Evolutionary conservation across 2,888 invertebrate genomes (phyloP).

Genomic region (Pegoplata infirma): DNA sequence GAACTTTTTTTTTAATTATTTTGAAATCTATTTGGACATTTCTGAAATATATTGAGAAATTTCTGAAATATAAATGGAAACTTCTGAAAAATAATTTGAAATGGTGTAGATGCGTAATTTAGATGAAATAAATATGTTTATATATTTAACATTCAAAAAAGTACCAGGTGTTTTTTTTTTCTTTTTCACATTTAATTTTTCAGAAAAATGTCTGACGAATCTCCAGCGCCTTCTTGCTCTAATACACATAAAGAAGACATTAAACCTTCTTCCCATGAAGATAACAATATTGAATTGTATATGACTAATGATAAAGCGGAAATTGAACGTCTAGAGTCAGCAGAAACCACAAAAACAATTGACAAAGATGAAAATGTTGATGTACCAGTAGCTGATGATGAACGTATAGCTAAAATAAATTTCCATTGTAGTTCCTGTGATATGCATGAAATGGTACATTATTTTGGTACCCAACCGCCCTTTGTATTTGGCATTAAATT

Average conservation of each 20-base stretch:
- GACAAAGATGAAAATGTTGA: conserved; percentile 28
- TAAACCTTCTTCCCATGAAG: background rate
- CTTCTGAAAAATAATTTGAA: too few relatives aligned
- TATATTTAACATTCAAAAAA: background rate
- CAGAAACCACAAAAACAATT: conserved; percentile 4
- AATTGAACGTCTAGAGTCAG: conserved; percentile 68
- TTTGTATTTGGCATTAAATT: conserved; percentile 84
- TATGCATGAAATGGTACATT: conserved; percentile 85
- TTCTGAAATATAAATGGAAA: too few relatives aligned
- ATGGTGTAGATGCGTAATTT: too few relatives aligned
- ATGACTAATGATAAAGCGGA: conserved; percentile 69
- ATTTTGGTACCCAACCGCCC: conserved; percentile 86
- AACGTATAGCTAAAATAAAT: conserved; percentile 72
- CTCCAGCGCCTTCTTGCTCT: conserved; percentile 1
- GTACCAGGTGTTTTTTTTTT: conserved; percentile 27
- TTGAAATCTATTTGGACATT: too few relatives aligned
- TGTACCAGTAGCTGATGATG: conserved; percentile 67
- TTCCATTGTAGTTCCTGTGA: conserved; percentile 83
- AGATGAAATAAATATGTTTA: background rate
- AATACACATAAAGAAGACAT: background rate
- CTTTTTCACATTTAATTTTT: background rate
- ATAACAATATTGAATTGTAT: conserved; percentile 62
- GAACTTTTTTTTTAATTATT: too few relatives aligned
- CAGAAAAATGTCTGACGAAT: conserved; percentile 19
- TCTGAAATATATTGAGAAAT: too few relatives aligned